Evolutionary conservation across 2,888 invertebrate species (phyloP), one percentile per base, ranked within the genome.

Genomic region (Phoenoteleia sp.): DNA sequence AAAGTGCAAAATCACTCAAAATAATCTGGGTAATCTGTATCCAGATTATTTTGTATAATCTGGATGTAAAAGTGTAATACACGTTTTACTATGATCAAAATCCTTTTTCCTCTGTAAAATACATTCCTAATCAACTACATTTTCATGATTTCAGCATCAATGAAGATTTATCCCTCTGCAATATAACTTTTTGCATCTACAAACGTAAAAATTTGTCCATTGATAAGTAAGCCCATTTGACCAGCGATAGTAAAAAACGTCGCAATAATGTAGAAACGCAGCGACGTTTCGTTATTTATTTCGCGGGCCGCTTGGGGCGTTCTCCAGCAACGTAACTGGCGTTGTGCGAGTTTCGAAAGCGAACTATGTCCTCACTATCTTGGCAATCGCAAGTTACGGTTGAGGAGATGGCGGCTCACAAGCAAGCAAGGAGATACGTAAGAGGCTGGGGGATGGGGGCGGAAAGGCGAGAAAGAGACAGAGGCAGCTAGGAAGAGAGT

Each of bases 381-480:
- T 88, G 91, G 89, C 88, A 90, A 91, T 91, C 90, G 91, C 88
- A 87, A 89, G 90, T 89, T 90, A 88, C 90, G 88, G 87, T 79
- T 80, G 82, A 71, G 80, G 87, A 87, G 85, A 84, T 85, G 82
- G 84, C 69, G 47, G 80, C 67, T 77, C 36, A 19, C 62, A 77
- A 82, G 77, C 77, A 82, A 85, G 76, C 75, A 64, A 66, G 79
- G 74, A 81, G 86, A 85, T 86, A 86, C 84, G 82, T 83, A 84
- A 76, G 71, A 76, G 75, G 25, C 25, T 25, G 36, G 15, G 49
- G 27, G 21, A 52, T n/a, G 52, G 64, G 9, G 52, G 66, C 17
- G 42, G 66, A 17, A 42, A 3, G 6, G 66, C 33, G 60, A 64
- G 83, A 42, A 56, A 39, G 64, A 77, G 71, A 79, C 2, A 25